A percentile compares a stretch with the other conserved stretches of the same genome.
Conservation (phyloP, 2,113 vertebrate species). For the Pseudorasbora parva region DNA sequence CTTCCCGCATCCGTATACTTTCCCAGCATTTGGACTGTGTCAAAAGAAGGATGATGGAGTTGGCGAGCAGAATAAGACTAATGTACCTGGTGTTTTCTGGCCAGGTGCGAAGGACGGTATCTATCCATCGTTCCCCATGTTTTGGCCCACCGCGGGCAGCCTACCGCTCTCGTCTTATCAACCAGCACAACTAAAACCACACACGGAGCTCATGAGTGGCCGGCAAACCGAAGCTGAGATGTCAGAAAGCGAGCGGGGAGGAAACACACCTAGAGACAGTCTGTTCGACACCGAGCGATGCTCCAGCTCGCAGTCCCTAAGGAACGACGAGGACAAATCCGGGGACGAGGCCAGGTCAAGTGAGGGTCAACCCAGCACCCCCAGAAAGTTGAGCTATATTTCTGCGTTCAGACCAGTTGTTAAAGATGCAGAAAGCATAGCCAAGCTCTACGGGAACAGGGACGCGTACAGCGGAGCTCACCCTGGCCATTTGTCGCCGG, state of each 20-base stretch:
- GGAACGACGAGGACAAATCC: constrained; percentile 81
- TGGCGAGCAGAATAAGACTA: constrained; percentile 70
- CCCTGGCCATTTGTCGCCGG: constrained; percentile 87
- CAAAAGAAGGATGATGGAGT: constrained; percentile 87
- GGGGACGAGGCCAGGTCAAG: constrained; percentile 79
- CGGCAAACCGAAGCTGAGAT: constrained; percentile 73
- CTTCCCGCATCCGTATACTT: constrained; percentile 90
- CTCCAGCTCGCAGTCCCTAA: constrained; percentile 76
- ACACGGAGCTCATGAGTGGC: constrained; percentile 76
- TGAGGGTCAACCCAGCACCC: constrained; percentile 70
- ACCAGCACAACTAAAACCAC: constrained; percentile 79
- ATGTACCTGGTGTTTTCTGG: constrained; percentile 75
- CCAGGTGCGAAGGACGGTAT: constrained; percentile 79
- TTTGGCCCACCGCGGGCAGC: constrained; percentile 88
- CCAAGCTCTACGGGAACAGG: constrained; percentile 90
- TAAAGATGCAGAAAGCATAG: constrained; percentile 91
- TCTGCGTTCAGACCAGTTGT: constrained; percentile 94
- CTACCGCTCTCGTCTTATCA: constrained; percentile 85
- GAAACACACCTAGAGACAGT: constrained; percentile 79
- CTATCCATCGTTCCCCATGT: constrained; percentile 91
- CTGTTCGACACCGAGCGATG: constrained; percentile 77
- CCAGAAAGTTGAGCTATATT: constrained; percentile 87
- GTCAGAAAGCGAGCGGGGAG: constrained; percentile 76
- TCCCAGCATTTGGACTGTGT: constrained; percentile 92
- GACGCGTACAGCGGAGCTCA: constrained; percentile 78